phyloP scores from a whole-genome alignment of 2,797 vertebrate genomes.

The Thunnus albacares region DNA sequence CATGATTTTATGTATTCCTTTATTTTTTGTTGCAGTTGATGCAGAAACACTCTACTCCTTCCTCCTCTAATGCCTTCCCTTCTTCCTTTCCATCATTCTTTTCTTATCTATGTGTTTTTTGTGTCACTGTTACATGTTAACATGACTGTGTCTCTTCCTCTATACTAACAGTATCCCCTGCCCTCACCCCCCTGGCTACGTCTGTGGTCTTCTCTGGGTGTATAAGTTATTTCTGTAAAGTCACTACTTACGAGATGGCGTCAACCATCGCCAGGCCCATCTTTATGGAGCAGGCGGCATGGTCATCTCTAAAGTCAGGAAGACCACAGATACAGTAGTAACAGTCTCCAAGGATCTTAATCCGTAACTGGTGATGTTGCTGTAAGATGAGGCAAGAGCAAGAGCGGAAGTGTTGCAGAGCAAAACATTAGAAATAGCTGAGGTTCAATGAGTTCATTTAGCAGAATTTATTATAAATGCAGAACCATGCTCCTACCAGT shows the following conservation, averaged over 20 bases:
- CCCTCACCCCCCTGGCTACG: too few species aligned
- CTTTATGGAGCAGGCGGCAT: conserved; percentile 93
- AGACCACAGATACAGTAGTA: conserved; percentile 98
- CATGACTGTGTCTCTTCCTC: too few species aligned
- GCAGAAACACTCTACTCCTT: too few species aligned
- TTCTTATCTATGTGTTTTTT: neutral
- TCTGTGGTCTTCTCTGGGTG: neutral
- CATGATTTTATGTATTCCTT: too few species aligned
- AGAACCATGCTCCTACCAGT: neutral
- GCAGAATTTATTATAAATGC: neutral
- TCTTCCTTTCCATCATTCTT: neutral
- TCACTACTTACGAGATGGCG: conserved; percentile 93
- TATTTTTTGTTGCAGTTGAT: too few species aligned
- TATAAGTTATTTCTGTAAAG: neutral
- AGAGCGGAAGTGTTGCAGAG: neutral
- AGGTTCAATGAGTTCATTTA: neutral
- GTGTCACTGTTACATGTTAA: neutral
- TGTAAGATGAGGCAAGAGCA: conserved; percentile 61
- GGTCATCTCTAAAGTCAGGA: conserved; percentile 94
- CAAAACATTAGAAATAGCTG: neutral
- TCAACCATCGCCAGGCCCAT: conserved; percentile 98
- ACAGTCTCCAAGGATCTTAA: conserved; percentile 97
- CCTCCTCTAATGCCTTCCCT: neutral
- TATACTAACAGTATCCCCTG: too few species aligned
- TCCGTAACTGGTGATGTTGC: conserved; percentile 94